Percentiles rank a stretch among this genome's conserved stretches.
Conservation (phyloP, 2,797 vertebrate genomes). For the Tauraco hartlaubi region DNA sequence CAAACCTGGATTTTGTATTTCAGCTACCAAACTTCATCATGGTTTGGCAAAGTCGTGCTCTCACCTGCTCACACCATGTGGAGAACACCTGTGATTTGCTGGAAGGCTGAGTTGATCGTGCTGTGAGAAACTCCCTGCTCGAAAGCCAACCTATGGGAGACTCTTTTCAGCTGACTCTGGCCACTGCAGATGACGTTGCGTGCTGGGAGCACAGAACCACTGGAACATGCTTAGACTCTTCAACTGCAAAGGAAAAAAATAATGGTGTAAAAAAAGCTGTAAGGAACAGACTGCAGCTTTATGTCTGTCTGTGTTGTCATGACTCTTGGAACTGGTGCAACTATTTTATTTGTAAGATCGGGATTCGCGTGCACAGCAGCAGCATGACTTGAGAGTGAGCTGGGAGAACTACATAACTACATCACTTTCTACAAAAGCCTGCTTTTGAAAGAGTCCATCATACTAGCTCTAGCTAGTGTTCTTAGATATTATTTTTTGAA, state of each 20-base stretch:
- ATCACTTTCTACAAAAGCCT: not conserved
- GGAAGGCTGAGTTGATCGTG: not conserved
- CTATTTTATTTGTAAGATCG: not conserved
- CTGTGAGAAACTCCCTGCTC: not conserved
- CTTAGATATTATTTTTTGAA: not conserved
- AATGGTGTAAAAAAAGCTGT: not conserved
- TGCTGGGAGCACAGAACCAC: not conserved
- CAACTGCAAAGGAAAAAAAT: not conserved
- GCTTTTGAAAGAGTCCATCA: not conserved
- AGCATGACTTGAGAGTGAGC: not conserved
- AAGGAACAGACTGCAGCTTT: not conserved
- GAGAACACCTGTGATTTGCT: conserved; percentile 32
- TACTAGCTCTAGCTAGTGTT: not conserved
- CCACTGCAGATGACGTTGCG: not conserved
- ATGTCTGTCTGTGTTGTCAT: not conserved
- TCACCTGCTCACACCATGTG: conserved; percentile 43
- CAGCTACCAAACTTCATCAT: conserved; percentile 34
- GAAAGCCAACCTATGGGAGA: not conserved
- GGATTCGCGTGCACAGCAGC: not conserved
- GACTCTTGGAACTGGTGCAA: not conserved
- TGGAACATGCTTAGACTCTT: not conserved
- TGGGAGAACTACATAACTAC: not conserved
- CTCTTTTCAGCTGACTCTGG: not conserved
- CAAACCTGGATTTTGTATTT: conserved; percentile 1
- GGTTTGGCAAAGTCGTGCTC: not conserved